Base-by-base conservation (phyloP, 2,113 vertebrate species). In the Henicopernis longicauda region DNA sequence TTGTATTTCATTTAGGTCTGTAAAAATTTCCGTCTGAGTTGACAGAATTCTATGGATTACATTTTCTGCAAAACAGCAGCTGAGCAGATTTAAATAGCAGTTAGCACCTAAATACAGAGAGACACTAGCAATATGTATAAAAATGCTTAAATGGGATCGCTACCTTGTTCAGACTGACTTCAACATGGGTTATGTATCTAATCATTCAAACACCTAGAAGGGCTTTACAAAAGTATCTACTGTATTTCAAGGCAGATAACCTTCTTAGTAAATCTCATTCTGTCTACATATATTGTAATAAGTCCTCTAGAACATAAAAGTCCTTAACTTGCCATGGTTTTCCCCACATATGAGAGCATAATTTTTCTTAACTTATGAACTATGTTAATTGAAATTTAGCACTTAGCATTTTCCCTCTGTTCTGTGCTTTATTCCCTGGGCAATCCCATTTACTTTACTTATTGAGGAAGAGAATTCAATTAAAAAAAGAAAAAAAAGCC, bases 81-180 rank as follows among this genome's bases (percentile, higher is more conserved):
- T 94, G 71, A 90, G n/a, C 78, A 90, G 88, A 93, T 90, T 97
- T 93, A 90, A 96, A 96, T 83, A 95, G 73, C 65, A 79, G 82
- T 82, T 82, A 83, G 63, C 82, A 88, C 67, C 76, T 90, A 94
- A 90, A 88, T 66, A 73, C 62, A 90, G 90, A 84, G n/a, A 78
- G 11, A 49, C 16, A 25, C 63, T 19, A 85, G 54, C 74, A 82
- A 86, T 57, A 58, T 7, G 9, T 70, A 45, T 58, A 72, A 91
- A 91, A 90, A 82, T 36, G 42, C 61, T 63, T 74, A 81, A 93
- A 71, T 20, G 15, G 18, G 38, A 78, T 77, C 47, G 80, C 67
- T 73, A 81, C 8, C 38, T 74, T 55, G 14, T 74, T 90, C 69
- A 90, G 45, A 58, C 4, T 67, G 63, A 83, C 45, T 89, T 92